Conservation (phyloP, 2,113 vertebrate species). For the Alouatta palliata region DNA sequence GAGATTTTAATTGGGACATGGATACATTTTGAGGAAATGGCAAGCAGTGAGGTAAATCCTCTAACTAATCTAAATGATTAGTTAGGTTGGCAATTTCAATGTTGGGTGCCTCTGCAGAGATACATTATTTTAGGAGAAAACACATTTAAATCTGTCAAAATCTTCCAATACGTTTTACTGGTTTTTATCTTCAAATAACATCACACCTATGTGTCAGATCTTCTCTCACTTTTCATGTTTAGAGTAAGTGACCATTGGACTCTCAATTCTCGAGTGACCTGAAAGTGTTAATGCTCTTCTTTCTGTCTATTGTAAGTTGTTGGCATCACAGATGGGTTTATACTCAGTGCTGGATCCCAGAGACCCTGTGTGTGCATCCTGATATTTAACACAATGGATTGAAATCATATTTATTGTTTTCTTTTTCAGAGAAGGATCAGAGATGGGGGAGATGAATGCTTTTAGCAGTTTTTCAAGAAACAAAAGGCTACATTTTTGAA, state of each 20-base stretch:
- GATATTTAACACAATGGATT: slow-evolving; percentile 70
- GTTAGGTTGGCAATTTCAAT: neutral
- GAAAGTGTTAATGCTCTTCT: neutral
- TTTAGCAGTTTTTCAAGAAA: slow-evolving; percentile 69
- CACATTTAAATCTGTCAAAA: neutral
- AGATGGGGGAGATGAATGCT: slow-evolving; percentile 67
- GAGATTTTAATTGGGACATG: slow-evolving; percentile 51
- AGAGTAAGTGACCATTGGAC: neutral
- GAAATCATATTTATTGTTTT: slow-evolving; percentile 78
- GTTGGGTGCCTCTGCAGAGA: slow-evolving; percentile 12
- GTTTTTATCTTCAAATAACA: neutral
- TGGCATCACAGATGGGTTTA: slow-evolving; percentile 53
- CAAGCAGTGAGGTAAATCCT: neutral
- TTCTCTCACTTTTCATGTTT: neutral
- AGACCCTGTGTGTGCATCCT: slow-evolving; percentile 47
- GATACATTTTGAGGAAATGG: slow-evolving; percentile 33
- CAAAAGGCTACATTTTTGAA: slow-evolving; percentile 75
- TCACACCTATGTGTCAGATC: neutral
- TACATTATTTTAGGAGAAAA: slow-evolving; percentile 15
- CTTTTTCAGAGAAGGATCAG: slow-evolving; percentile 54
- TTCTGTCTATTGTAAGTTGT: neutral
- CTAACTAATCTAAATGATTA: neutral
- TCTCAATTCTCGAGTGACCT: neutral
- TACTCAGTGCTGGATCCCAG: neutral
- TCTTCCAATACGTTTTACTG: neutral